Evolutionary conservation across 2,797 vertebrate genomes (phyloP).

Genomic region (Otolemur crassicaudatus): DNA sequence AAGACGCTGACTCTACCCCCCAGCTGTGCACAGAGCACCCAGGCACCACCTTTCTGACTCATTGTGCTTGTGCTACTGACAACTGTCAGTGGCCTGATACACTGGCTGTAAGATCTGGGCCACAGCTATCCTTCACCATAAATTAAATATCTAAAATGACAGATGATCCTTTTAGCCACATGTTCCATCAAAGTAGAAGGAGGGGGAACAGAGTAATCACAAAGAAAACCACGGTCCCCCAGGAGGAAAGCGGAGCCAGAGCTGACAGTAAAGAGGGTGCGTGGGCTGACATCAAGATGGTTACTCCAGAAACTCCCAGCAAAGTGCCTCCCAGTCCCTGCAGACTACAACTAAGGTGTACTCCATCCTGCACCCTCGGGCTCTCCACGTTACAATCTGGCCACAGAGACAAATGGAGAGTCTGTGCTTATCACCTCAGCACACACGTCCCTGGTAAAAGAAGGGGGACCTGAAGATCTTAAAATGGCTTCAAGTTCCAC

Average conservation of each 20-base stretch:
- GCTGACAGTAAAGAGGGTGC: not conserved
- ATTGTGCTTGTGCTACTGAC: not conserved
- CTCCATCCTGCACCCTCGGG: not conserved
- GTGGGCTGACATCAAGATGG: not conserved
- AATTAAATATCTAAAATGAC: slow-evolving; percentile 54
- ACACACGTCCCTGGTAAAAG: not conserved
- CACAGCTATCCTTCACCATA: slow-evolving; percentile 32
- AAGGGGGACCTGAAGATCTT: not conserved
- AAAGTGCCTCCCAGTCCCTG: not conserved
- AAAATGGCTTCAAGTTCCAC: not conserved
- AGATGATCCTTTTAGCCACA: slow-evolving; percentile 60
- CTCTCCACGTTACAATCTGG: not conserved
- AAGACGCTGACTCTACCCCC: slow-evolving; percentile 12
- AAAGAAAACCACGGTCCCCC: not conserved
- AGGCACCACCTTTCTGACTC: not conserved
- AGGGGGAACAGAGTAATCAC: not conserved
- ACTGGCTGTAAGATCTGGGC: slow-evolving; percentile 14
- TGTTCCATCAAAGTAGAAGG: not conserved
- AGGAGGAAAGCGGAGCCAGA: not conserved
- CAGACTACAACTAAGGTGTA: not conserved
- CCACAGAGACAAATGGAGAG: not conserved
- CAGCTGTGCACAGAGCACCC: not conserved
- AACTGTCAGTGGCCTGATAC: not conserved
- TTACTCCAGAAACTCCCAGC: slow-evolving; percentile 20
- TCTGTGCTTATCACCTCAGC: not conserved